Conservation (phyloP, 2,113 vertebrate genomes). For the Echinops telfairi region DNA sequence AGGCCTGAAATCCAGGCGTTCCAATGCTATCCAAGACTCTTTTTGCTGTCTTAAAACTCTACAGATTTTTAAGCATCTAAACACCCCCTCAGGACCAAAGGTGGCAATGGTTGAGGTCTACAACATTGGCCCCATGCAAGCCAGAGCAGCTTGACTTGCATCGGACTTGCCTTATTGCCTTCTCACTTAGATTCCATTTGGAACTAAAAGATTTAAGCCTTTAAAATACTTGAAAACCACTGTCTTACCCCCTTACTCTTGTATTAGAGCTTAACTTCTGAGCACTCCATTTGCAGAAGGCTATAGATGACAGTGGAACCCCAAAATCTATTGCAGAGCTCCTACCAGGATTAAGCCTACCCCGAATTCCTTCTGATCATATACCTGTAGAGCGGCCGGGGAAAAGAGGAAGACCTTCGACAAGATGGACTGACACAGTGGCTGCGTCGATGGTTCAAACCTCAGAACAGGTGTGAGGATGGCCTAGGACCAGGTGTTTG, state of each 20-base stretch:
- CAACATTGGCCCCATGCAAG: neutral
- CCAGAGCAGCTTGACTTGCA: neutral
- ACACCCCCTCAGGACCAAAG: neutral
- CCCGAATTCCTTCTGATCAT: too few relatives aligned
- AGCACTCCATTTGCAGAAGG: too few relatives aligned
- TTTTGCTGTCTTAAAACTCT: slow-evolving; percentile 4
- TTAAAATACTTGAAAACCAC: slow-evolving; percentile 36
- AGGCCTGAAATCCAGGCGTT: neutral
- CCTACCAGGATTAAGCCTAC: too few relatives aligned
- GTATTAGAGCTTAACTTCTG: too few relatives aligned
- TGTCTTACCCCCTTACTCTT: neutral
- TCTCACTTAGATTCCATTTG: slow-evolving; percentile 21
- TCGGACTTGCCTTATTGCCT: neutral
- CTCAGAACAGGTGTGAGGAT: too few relatives aligned
- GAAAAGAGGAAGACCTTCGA: too few relatives aligned
- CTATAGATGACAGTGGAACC: too few relatives aligned
- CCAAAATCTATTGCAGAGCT: too few relatives aligned
- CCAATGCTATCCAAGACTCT: neutral
- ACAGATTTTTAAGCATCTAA: neutral
- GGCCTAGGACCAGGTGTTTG: too few relatives aligned
- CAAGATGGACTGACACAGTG: too few relatives aligned
- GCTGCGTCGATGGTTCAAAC: too few relatives aligned
- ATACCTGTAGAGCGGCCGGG: too few relatives aligned
- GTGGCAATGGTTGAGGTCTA: neutral
- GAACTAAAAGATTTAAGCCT: slow-evolving; percentile 34